Conservation (phyloP, 2,113 vertebrate genomes). For the Ammodytes dubius region DNA sequence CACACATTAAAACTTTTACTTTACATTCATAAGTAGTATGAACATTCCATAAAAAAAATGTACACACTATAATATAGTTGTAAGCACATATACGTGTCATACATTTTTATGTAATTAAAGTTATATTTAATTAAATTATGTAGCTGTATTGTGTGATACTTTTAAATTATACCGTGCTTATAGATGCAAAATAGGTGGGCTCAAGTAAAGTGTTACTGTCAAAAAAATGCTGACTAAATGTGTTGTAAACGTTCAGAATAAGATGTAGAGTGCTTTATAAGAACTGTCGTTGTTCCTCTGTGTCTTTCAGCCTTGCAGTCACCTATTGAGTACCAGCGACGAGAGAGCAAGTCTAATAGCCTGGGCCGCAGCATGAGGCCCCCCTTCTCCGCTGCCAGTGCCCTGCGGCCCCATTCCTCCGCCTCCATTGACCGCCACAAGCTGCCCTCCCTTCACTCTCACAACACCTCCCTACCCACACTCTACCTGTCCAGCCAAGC, state of each 20-base stretch:
- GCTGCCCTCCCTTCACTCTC: slow-evolving; percentile 85
- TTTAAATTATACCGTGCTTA: not conserved
- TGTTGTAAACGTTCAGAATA: not conserved
- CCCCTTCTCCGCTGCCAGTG: slow-evolving; percentile 73
- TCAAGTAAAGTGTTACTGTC: not conserved
- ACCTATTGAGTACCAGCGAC: slow-evolving; percentile 93
- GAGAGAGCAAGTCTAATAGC: slow-evolving; percentile 93
- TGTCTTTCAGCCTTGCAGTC: slow-evolving; percentile 89
- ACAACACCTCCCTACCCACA: slow-evolving; percentile 90
- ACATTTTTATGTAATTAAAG: not conserved
- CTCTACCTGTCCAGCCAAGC: slow-evolving; percentile 87
- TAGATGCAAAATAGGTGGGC: not conserved
- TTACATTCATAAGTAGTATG: not conserved
- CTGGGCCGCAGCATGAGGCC: slow-evolving; percentile 88
- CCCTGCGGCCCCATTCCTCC: slow-evolving; percentile 87
- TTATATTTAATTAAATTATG: not conserved
- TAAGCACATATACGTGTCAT: not conserved
- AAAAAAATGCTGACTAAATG: not conserved
- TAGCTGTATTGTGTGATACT: no score
- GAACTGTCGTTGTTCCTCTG: not conserved
- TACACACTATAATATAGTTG: not conserved
- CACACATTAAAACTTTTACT: not conserved
- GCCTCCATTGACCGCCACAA: slow-evolving; percentile 88
- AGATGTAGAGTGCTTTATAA: not conserved
- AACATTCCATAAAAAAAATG: not conserved